phyloP scores from a whole-genome alignment of 2,113 vertebrate genomes.

The human (Homo sapiens) region DNA sequence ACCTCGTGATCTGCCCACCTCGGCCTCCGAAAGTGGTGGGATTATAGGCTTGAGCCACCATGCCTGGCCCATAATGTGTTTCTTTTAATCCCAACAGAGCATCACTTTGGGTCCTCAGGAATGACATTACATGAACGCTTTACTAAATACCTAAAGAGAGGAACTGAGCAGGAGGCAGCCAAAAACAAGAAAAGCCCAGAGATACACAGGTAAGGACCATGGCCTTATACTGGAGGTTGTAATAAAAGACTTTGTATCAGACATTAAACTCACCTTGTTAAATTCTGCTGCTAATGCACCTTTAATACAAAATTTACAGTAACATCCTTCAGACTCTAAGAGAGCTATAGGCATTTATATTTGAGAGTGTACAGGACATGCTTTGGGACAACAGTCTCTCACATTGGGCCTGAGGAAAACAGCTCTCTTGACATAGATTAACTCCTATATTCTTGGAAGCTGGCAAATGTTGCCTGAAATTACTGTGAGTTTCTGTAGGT shows the following conservation, averaged over 20 bases:
- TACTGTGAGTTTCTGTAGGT: background rate
- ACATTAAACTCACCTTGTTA: background rate
- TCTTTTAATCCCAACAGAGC: constrained; percentile 86
- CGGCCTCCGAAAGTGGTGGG: too few relatives aligned
- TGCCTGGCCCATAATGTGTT: background rate
- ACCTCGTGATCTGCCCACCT: too few relatives aligned
- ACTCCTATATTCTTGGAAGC: background rate
- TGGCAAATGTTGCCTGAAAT: background rate
- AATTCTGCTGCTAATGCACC: background rate
- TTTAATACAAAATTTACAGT: background rate
- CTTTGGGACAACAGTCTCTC: background rate
- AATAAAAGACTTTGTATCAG: background rate
- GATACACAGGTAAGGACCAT: constrained; percentile 94
- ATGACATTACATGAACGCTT: constrained; percentile 97
- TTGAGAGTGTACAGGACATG: background rate
- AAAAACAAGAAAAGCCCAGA: constrained; percentile 98
- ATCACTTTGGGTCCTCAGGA: constrained; percentile 94
- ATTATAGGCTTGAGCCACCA: too few relatives aligned
- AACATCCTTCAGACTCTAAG: background rate
- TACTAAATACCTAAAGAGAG: constrained; percentile 96
- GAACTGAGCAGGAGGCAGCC: constrained; percentile 94
- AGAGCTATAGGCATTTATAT: background rate
- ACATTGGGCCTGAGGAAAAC: background rate
- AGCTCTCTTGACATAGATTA: background rate
- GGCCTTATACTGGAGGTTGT: background rate